phyloP scores from a whole-genome alignment of 1,140 invertebrate genomes.

The Scaptomyza montana region DNA sequence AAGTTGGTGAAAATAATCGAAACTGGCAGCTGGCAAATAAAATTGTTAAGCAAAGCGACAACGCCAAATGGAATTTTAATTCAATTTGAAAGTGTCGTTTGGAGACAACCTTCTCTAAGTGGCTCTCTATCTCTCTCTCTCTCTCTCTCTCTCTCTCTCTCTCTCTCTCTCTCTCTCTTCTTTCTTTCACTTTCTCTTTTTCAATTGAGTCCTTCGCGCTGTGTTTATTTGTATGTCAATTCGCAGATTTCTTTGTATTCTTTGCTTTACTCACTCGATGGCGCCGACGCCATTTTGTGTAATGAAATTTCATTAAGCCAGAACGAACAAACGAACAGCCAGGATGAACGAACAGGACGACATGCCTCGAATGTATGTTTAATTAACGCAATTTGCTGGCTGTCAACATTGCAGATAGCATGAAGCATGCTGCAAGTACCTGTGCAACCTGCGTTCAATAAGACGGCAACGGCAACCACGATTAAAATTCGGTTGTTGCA shows the following conservation, averaged over 20 bases:
- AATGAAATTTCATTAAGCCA: conserved; percentile 74
- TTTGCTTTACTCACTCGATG: conserved; percentile 14
- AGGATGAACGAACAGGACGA: conserved; percentile 28
- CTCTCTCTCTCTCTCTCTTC: background rate
- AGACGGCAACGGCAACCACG: background rate
- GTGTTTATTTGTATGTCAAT: conserved; percentile 32
- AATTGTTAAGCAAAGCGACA: conserved; percentile 68
- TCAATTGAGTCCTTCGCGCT: conserved; percentile 46
- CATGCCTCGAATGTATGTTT: conserved; percentile 46
- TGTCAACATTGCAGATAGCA: conserved; percentile 27
- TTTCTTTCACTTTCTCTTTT: background rate
- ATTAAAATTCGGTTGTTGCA: conserved; percentile 16
- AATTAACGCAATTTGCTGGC: conserved; percentile 53
- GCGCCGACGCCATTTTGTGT: conserved; percentile 51
- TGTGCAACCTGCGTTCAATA: background rate
- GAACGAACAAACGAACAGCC: conserved; percentile 18
- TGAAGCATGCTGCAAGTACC: background rate
- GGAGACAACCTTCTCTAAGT: background rate
- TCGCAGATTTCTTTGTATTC: conserved; percentile 50
- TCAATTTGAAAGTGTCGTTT: conserved; percentile 66
- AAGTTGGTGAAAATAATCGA: conserved; percentile 39
- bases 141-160: background rate
- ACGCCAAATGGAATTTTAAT: conserved; percentile 80
- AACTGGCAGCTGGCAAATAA: conserved; percentile 40
- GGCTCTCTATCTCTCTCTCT: background rate